Evolutionary conservation across 2,113 vertebrate species (phyloP).

Genomic region (Mesocricetus auratus): DNA sequence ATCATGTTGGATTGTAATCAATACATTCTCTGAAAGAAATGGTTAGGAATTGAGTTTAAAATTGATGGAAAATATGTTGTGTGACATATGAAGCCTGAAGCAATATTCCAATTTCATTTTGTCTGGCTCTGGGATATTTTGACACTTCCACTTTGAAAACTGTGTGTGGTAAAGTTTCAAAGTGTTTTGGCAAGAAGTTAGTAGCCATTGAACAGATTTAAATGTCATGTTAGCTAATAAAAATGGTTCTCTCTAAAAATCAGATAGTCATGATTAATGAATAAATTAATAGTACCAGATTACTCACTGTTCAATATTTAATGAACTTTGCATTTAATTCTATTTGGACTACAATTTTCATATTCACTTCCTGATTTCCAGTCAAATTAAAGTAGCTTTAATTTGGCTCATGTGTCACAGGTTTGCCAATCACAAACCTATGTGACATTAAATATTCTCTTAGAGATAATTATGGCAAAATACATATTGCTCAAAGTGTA

Average conservation of each 20-base stretch:
- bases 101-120: neutral
- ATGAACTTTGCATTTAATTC: constrained; percentile 35
- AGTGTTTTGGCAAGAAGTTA: neutral
- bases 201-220: neutral
- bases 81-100: neutral
- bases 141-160: neutral
- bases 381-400: constrained; percentile 47
- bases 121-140: neutral
- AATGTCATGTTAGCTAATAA: constrained; percentile 42
- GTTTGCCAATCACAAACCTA: too few relatives aligned
- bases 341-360: constrained; percentile 28
- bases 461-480: neutral
- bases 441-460: neutral
- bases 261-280: constrained; percentile 1
- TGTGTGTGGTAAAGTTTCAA: neutral
- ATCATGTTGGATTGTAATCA: neutral
- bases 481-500: neutral
- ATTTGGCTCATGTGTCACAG: too few relatives aligned
- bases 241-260: neutral
- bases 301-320: constrained; percentile 22
- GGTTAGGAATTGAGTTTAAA: neutral
- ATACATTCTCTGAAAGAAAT: neutral
- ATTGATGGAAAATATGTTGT: neutral
- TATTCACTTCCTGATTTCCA: constrained; percentile 56
- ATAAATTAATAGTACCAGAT: constrained; percentile 16